phyloP scores from a whole-genome alignment of 1,140 invertebrate genomes.

The Ceratosolen fusciceps region DNA sequence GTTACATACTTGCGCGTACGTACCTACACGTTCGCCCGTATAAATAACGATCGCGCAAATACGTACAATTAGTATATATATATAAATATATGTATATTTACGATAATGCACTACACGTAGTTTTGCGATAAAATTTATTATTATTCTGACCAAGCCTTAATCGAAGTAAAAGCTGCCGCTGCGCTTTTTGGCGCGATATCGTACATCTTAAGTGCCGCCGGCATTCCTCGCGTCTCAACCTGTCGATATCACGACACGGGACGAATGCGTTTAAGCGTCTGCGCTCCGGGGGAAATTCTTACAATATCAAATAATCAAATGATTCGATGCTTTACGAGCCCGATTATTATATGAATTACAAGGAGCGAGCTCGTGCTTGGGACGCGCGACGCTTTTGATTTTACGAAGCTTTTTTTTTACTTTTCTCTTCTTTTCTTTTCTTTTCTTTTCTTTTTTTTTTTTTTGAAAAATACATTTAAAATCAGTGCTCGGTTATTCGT shows the following conservation, averaged over 20 bases:
- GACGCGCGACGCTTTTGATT: no score
- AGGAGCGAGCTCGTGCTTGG: background rate
- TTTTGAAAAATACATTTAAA: no score
- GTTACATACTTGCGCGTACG: background rate
- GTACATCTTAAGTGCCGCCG: constrained; percentile 20
- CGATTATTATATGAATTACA: constrained; percentile 59
- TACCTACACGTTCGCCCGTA: background rate
- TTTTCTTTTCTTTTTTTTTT: no score
- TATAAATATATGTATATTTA: constrained; percentile 41
- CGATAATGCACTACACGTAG: constrained; percentile 30
- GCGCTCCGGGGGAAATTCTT: constrained; percentile 33
- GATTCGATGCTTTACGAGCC: constrained; percentile 44
- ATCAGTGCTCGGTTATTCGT: no score
- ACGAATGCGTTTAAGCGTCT: constrained; percentile 44
- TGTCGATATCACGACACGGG: constrained; percentile 43
- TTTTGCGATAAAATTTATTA: constrained; percentile 35
- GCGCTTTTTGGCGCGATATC: constrained; percentile 18
- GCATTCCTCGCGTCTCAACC: constrained; percentile 42
- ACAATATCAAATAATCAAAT: no score
- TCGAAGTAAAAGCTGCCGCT: constrained; percentile 30
- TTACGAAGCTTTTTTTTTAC: no score
- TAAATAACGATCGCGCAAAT: constrained; percentile 19
- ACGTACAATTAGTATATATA: constrained; percentile 46
- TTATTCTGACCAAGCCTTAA: constrained; percentile 46
- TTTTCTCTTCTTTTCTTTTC: no score